These are phyloP conservation scores for Seriola rivoliana DNA, from an alignment of 2,113 vertebrate species.

Conservation along the genomic window DNA sequence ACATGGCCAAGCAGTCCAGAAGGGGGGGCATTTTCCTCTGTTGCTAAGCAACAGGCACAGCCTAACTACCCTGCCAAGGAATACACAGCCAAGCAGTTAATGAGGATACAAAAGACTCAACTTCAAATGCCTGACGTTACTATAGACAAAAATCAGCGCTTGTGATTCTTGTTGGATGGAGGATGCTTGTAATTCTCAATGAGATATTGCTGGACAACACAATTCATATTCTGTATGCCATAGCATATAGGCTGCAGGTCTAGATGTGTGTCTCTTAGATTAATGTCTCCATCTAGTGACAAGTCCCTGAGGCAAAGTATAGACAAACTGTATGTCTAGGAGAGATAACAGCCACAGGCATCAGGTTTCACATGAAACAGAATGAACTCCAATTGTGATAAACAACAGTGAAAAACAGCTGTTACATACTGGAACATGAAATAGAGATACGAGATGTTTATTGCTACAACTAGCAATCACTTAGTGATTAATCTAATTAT, in stretches of 20 bases:
- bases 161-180: conserved; percentile 19
- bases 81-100: conserved; percentile 77
- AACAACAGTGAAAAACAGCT: conserved; percentile 18
- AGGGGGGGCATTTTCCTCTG: conserved; percentile 68
- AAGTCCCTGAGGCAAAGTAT: conserved; percentile 65
- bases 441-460: not conserved
- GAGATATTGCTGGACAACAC: conserved; percentile 18
- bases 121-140: conserved; percentile 60
- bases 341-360: conserved; percentile 37
- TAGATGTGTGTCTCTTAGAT: conserved; percentile 70
- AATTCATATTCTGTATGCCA: conserved; percentile 3
- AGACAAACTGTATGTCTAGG: conserved; percentile 22
- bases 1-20: conserved; percentile 55
- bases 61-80: conserved; percentile 78
- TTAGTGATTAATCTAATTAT: not conserved
- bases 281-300: conserved; percentile 84
- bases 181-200: conserved; percentile 40
- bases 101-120: conserved; percentile 77
- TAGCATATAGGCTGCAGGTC: conserved; percentile 13
- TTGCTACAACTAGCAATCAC: not conserved
- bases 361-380: conserved; percentile 20
- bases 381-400: conserved; percentile 34
- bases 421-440: conserved; percentile 11
- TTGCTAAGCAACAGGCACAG: conserved; percentile 84
- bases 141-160: conserved; percentile 47